Evolutionary conservation across 2,113 vertebrate genomes (phyloP), one percentile per base, ranked within the genome.

Genomic region (Sorex araneus): DNA sequence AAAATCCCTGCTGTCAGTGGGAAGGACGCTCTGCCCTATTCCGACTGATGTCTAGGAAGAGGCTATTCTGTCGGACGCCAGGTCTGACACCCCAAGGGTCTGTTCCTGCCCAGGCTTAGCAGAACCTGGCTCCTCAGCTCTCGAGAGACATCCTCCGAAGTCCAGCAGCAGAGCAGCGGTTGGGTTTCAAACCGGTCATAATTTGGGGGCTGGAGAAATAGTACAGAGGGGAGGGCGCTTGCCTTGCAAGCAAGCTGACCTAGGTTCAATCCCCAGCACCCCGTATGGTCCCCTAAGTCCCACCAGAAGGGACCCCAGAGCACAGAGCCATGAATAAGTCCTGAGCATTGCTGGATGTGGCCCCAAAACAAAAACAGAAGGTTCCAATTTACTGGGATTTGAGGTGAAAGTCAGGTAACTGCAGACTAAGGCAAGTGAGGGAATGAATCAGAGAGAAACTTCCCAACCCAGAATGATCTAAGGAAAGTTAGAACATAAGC

Each of bases 391-490:
- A 67, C 69, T 69, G 36, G 30, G 47, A 66, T 77, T 30, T 70
- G 50, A 95, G 18, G 60, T 45, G 15, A 91, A 57, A 27, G 23
- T 5, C 15, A 74, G 73, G 76, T 19, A 90, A 43, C 63, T 73
- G 82, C 27, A 89, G 43, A 60, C 19, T 85, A 81, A 71, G 82
- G 57, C 25, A 40, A 95, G 77, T 69, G 71, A 36, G 3, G 69
- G 23, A 64, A 81, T 25, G 70, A 30, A 34, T 21, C 43, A 19
- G 67, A 28, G 63, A 71, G 47, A 88, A 67, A 11, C 54, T 84
- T 19, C 32, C 57, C 25, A 83, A 13, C 28, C 32, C 30, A 93
- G 70, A 76, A 92, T 10, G 32, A 76, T 15, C 40, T 63, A 43
- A 1, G 67, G 63, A 40, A 60, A 57, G 57, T 36, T 75, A 80